These are phyloP conservation scores for Oreortyx pictus DNA, from an alignment of 2,797 vertebrate genomes.

Conservation along the genomic window DNA sequence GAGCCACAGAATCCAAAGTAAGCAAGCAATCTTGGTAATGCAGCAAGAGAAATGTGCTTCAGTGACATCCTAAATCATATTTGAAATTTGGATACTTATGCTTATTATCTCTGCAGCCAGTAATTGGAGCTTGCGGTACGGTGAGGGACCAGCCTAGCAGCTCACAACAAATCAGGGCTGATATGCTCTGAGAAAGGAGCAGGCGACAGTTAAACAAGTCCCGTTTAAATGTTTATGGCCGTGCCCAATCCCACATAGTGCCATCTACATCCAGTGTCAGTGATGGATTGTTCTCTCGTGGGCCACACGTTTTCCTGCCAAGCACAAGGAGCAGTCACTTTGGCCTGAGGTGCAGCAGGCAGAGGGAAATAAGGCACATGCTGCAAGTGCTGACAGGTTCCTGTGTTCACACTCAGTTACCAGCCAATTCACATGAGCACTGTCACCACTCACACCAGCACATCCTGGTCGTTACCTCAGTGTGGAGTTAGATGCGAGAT, in stretches of 20 bases:
- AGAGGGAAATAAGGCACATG: not conserved
- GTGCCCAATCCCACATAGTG: not conserved
- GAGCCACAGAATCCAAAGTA: constrained; percentile 7
- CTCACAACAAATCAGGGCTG: constrained; percentile 44
- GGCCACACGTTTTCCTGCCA: not conserved
- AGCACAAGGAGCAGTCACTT: not conserved
- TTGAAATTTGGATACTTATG: constrained; percentile 44
- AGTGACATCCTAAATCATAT: constrained; percentile 38
- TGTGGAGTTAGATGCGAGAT: not conserved
- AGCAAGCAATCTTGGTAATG: not conserved
- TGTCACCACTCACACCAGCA: not conserved
- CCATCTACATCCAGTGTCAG: not conserved
- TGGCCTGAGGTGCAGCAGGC: not conserved
- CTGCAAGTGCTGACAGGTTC: not conserved
- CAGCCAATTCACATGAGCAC: not conserved
- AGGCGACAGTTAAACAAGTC: not conserved
- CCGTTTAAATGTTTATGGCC: not conserved
- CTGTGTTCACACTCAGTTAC: not conserved
- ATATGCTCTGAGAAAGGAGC: not conserved
- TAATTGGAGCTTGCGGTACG: not conserved
- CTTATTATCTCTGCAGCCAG: constrained; percentile 32
- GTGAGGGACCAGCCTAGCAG: not conserved
- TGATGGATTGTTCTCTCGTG: not conserved
- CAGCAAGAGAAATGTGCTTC: not conserved
- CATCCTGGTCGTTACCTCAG: not conserved